Percentiles rank a stretch among this genome's conserved stretches.
phyloP scores from a whole-genome alignment of 1,140 invertebrate genomes.

The Orchesella cincta region DNA sequence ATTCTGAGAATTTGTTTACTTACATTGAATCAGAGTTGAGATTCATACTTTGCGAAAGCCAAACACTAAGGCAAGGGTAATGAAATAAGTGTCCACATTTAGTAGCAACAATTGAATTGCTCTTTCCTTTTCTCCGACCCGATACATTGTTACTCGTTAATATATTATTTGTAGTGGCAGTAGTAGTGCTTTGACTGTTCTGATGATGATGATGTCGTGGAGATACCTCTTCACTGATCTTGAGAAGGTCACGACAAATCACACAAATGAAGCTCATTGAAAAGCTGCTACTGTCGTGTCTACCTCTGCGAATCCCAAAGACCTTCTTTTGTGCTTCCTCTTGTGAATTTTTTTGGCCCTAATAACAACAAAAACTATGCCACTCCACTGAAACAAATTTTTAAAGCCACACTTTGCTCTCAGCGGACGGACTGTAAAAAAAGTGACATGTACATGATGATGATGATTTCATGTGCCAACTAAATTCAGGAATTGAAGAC shows the following conservation, averaged over 20 bases:
- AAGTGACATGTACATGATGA: too few species aligned
- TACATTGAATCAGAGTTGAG: neutral
- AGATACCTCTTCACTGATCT: neutral
- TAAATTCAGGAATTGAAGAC: too few species aligned
- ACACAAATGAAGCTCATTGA: constrained; percentile 40
- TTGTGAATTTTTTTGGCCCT: neutral
- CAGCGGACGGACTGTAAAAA: too few species aligned
- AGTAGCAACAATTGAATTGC: constrained; percentile 29
- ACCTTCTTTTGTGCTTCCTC: constrained; percentile 19
- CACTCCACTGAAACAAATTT: too few species aligned
- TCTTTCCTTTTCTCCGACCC: constrained; percentile 5
- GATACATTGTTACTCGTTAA: constrained; percentile 10
- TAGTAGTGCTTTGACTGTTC: neutral
- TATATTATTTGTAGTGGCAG: neutral
- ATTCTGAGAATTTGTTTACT: neutral
- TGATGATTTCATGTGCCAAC: too few species aligned
- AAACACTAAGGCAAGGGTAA: constrained; percentile 30
- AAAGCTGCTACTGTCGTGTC: neutral
- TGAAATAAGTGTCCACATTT: constrained; percentile 37
- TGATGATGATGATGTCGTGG: neutral
- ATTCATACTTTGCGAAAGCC: constrained; percentile 29
- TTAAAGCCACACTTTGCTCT: too few species aligned
- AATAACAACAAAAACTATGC: too few species aligned
- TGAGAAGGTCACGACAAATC: constrained; percentile 37
- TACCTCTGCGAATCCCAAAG: too few species aligned